Evolutionary conservation across 2,888 invertebrate genomes (phyloP).

Genomic region (Perizoma affinitatum): DNA sequence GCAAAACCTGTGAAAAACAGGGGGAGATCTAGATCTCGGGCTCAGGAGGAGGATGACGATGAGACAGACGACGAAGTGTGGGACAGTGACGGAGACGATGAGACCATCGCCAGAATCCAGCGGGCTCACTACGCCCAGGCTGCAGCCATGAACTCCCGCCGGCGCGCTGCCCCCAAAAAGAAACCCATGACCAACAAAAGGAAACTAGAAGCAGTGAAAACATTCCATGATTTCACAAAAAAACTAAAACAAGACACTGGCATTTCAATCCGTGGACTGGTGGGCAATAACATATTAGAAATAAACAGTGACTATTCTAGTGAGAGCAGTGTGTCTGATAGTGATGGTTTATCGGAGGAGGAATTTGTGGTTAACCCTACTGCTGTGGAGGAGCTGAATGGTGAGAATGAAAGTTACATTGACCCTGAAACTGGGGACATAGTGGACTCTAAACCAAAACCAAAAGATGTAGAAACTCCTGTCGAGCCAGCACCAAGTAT

Average conservation of each 20-base stretch:
- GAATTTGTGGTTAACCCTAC: constrained; percentile 78
- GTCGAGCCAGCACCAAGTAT: constrained; percentile 33
- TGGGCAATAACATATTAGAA: constrained; percentile 77
- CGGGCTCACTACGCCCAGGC: constrained; percentile 77
- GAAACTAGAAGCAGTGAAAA: constrained; percentile 80
- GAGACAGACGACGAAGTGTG: constrained; percentile 70
- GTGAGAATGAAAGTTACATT: constrained; percentile 79
- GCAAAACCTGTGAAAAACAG: constrained; percentile 61
- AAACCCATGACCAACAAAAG: constrained; percentile 78
- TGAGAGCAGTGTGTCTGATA: constrained; percentile 72
- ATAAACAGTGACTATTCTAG: constrained; percentile 75
- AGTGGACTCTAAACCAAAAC: constrained; percentile 56
- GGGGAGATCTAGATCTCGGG: constrained; percentile 58
- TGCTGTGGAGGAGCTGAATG: constrained; percentile 75
- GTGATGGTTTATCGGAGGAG: constrained; percentile 79
- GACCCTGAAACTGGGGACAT: constrained; percentile 81
- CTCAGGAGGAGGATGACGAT: constrained; percentile 60
- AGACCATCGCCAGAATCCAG: constrained; percentile 78
- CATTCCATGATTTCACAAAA: constrained; percentile 80
- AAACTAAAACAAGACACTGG: constrained; percentile 82
- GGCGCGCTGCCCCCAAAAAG: constrained; percentile 64
- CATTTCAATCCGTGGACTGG: constrained; percentile 76
- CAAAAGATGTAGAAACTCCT: constrained; percentile 32
- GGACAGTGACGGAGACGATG: constrained; percentile 78
- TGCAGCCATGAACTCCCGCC: constrained; percentile 72